Base-by-base conservation (phyloP, 2,888 invertebrate genomes). In the Lepidochrysops patricia region DNA sequence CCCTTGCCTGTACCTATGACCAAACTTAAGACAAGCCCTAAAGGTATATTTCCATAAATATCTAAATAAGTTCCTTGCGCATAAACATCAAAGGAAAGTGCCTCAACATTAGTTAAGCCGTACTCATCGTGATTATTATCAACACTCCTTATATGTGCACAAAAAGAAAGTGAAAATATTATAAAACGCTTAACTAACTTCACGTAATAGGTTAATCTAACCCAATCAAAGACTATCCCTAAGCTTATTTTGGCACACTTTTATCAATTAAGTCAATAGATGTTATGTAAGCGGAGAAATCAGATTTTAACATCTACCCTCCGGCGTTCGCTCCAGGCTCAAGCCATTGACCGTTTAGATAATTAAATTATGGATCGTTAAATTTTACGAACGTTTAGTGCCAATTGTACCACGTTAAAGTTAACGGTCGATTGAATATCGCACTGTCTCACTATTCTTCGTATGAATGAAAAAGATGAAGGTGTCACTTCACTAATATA, bases 261-360 rank as follows among this genome's bases (percentile, higher is more conserved):
- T 13, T 52, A 27, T 15, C 52, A 52, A 25, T 26, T 26, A 25
- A 27, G 25, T 52, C 26, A 52, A 25, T 26, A 58, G 49, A 65
- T 68, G 74, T 85, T 84, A 80, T 77, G 79, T 78, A 85, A 85
- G 77, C 74, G 77, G 83, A 80, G 82, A 84, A 82, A 84, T 83
- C 79, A 77, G 58, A 79, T 74, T 73, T 70, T 72, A 74, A 70
- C 73, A 78, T 79, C 79, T 80, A 76, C 75, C 77, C 75, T 74
- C 73, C 71, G 75, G 76, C 75, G 75, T 74, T 75, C 73, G 82
- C 82, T 82, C 70, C 72, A 75, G 82, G 85, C 84, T 67, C 72
- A n/a, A 81, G 80, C 80, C 80, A 68, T 74, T 71, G 81, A 83
- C 76, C 82, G 29, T 29, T 52, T 29, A 15, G 13, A 26, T 52